Conservation (phyloP, 2,888 invertebrate genomes). For the Macrophya alboannulata region DNA sequence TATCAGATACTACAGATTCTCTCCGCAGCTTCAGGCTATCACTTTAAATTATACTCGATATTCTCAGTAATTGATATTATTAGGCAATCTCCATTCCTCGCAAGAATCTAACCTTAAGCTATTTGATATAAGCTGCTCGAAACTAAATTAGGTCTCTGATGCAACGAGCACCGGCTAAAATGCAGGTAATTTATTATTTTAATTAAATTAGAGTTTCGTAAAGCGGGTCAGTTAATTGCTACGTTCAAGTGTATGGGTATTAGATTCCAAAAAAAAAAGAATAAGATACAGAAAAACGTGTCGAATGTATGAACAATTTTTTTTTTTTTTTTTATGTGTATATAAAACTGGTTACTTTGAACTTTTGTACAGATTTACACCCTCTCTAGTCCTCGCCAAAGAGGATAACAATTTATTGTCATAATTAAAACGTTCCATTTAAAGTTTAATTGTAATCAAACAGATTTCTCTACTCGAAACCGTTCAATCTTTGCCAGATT, state of each 20-base stretch:
- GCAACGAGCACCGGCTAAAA: constrained; percentile 26
- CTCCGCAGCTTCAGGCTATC: background rate
- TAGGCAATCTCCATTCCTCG: constrained; percentile 21
- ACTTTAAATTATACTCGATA: background rate
- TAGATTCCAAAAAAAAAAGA: background rate
- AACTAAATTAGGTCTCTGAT: constrained; percentile 15
- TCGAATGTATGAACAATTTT: background rate
- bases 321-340: background rate
- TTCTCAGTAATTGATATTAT: constrained; percentile 18
- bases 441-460: constrained; percentile 39
- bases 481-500: constrained; percentile 28
- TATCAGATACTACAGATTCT: background rate
- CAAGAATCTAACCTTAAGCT: background rate
- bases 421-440: background rate
- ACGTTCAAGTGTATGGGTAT: background rate
- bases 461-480: background rate
- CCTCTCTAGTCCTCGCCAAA: background rate
- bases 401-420: background rate
- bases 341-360: background rate
- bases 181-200: background rate
- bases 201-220: background rate
- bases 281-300: background rate
- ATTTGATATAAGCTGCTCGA: background rate
- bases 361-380: background rate
- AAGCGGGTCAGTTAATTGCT: background rate